Percentiles rank a stretch among this genome's conserved stretches.
phyloP scores from a whole-genome alignment of 2,113 vertebrate genomes.

The Catharus bicknelli region DNA sequence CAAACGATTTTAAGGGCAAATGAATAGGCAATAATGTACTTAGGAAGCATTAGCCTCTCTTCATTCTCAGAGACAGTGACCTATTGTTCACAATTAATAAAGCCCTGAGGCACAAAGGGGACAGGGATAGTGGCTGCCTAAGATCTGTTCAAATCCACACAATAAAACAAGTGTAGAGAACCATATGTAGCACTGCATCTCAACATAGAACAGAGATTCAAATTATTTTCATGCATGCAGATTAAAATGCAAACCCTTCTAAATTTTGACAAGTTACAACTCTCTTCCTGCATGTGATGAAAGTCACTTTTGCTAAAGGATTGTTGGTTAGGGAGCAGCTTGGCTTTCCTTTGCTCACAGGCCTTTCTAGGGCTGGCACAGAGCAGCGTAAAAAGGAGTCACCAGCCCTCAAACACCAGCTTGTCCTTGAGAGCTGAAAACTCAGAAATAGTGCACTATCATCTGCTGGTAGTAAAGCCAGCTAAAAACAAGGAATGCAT shows the following conservation, averaged over 20 bases:
- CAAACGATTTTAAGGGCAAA: slow-evolving; percentile 66
- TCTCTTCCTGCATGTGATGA: not conserved
- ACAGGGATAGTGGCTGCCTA: not conserved
- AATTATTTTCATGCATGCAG: not conserved
- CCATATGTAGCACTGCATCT: rapidly evolving
- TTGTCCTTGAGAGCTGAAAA: slow-evolving; percentile 7
- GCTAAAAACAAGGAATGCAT: not conserved
- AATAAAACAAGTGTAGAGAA: not conserved
- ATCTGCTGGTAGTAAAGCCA: not conserved
- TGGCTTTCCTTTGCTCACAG: not conserved
- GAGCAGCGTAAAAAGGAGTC: not conserved
- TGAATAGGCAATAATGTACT: slow-evolving; percentile 66
- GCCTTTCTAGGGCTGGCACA: not conserved
- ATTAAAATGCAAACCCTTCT: not conserved
- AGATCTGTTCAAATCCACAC: not conserved
- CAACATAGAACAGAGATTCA: not conserved
- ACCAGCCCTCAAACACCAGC: slow-evolving; percentile 6
- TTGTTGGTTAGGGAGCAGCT: not conserved
- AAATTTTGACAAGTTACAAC: not conserved
- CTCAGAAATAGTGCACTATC: not conserved
- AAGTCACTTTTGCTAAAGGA: slow-evolving; percentile 8
- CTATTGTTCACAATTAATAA: slow-evolving; percentile 63
- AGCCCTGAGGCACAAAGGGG: slow-evolving; percentile 35
- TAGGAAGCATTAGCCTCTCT: slow-evolving; percentile 69
- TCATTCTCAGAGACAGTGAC: slow-evolving; percentile 56